Conservation (phyloP, 2,888 invertebrate species). For the Amphipyra tragopoginis region DNA sequence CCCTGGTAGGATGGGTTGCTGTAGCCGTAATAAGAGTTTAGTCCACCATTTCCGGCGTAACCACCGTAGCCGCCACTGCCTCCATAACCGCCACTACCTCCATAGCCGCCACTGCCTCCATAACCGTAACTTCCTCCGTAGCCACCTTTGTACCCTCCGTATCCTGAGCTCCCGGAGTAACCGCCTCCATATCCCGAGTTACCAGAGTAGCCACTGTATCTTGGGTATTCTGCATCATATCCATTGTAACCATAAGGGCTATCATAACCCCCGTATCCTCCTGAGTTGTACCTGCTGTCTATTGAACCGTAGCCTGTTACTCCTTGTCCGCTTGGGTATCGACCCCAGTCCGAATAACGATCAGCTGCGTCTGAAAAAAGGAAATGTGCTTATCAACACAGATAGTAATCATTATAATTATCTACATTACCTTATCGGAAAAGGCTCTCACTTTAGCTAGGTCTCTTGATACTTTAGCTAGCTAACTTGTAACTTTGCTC, state of each 20-base stretch:
- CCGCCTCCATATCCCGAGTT: constrained; percentile 43
- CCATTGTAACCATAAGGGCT: constrained; percentile 49
- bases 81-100: constrained; percentile 24
- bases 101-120: constrained; percentile 10
- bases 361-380: constrained; percentile 68
- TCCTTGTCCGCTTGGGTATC: constrained; percentile 67
- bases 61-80: constrained; percentile 86
- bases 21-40: constrained; percentile 90
- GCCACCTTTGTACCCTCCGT: constrained; percentile 13
- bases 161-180: constrained; percentile 26
- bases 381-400: too few species aligned
- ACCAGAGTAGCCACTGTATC: constrained; percentile 39
- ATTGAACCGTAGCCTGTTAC: constrained; percentile 72
- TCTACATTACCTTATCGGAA: too few species aligned
- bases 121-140: constrained; percentile 23
- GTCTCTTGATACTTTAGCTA: too few species aligned
- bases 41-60: constrained; percentile 90
- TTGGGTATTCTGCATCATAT: constrained; percentile 33
- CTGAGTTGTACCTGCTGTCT: constrained; percentile 70
- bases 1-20: constrained; percentile 88
- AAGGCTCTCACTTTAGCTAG: too few species aligned
- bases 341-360: constrained; percentile 79
- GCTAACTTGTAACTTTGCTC: too few species aligned
- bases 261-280: constrained; percentile 40
- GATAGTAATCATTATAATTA: too few species aligned